Conservation (phyloP, 1,140 invertebrate species). For the Megalopta genalis region DNA sequence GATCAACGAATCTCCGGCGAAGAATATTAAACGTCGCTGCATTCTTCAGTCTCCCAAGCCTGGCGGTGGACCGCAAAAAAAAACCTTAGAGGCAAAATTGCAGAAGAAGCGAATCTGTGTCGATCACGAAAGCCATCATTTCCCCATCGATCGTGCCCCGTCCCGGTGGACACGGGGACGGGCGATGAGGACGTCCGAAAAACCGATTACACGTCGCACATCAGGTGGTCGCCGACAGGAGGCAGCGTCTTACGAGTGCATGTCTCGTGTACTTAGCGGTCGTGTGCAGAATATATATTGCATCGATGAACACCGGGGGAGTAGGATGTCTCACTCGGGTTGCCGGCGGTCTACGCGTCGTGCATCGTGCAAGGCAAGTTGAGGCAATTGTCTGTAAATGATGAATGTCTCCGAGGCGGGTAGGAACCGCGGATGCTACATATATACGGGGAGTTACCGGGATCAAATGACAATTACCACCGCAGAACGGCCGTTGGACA, state of each 20-base stretch:
- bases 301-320: constrained; percentile 48
- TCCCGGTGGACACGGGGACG: too few species aligned
- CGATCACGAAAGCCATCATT: too few species aligned
- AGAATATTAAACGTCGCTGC: too few species aligned
- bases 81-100: too few species aligned
- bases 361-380: constrained; percentile 65
- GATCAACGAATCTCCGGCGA: too few species aligned
- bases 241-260: constrained; percentile 34
- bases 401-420: constrained; percentile 68
- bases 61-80: too few species aligned
- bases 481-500: constrained; percentile 70
- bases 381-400: constrained; percentile 76
- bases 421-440: constrained; percentile 56
- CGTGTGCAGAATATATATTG: constrained; percentile 59
- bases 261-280: constrained; percentile 28
- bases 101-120: too few species aligned
- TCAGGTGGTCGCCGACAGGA: not conserved
- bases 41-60: too few species aligned
- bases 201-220: not conserved
- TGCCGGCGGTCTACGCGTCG: constrained; percentile 44
- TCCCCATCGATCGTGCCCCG: too few species aligned
- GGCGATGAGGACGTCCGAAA: not conserved
- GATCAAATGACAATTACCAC: constrained; percentile 77
- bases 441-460: constrained; percentile 63
- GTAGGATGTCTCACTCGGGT: constrained; percentile 48